Evolutionary conservation across 2,888 invertebrate genomes (phyloP), one percentile per base, ranked within the genome.

Genomic region (Ferrisia virgata): DNA sequence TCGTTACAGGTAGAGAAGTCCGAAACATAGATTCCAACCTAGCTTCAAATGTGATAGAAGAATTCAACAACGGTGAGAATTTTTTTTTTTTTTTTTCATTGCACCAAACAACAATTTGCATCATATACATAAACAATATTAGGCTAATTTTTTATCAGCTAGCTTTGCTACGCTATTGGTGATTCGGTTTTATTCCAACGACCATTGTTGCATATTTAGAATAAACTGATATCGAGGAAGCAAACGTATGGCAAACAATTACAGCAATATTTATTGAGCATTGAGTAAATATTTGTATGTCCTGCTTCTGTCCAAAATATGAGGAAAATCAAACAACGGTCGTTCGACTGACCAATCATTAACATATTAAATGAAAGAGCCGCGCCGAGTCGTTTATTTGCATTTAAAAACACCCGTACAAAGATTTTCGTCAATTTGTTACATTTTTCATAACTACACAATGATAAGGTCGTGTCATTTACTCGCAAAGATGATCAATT

Each of bases 31-130:
- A 83, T 43, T 76, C 72, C 11, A 83, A 83, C 33, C 40, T 72
- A 18, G 76, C 76, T 28, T 83, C 83, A 43, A 83, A 83, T 47
- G 47, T 76, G 40, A 83, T 83, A 22, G 83, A 83, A 40, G 83
- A 83, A 76, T 83, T 83, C 33, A 83, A 43, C 43, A 83, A 76
- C 76, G 83, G 83, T 83, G 28, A 81, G 81, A n/a, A 33, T 33
- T 64, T 28, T 76, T 76, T 36, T 33, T 36, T 0, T 6, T 13
- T 9, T 25, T 22, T 25, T 18, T n/a, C 18, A 58, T 58, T 22
- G 2, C 18, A n/a, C n/a, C n/a, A 22, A 25, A 58, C 22, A 43
- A 2, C 43, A 5, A 3, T 15, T 43, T 43, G 43, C 43, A 43
- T 43, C 58, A 22, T 11, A 25, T 58, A 58, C 25, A 25, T 58